These are phyloP conservation scores for Cavia porcellus DNA, from an alignment of 2,113 vertebrate genomes.

Conservation along the genomic window DNA sequence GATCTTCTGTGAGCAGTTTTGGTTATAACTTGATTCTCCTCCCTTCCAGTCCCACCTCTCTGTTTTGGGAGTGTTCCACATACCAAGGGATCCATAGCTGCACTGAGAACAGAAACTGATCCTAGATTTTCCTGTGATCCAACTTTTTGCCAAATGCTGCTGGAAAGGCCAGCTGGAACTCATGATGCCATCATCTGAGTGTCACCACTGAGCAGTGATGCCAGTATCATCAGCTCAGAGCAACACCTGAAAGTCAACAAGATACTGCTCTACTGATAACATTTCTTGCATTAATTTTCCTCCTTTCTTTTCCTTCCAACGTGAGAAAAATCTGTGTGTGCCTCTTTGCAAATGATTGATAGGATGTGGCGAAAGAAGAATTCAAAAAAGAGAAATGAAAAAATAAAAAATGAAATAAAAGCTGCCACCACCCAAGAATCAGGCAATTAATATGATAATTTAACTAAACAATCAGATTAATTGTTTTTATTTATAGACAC, in stretches of 20 bases:
- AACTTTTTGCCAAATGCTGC: background rate
- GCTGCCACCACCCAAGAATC: background rate
- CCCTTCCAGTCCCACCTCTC: too few species aligned
- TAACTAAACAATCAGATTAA: background rate
- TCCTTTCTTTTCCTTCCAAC: background rate
- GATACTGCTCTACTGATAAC: too few species aligned
- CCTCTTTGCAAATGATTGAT: background rate
- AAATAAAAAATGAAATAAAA: too few species aligned
- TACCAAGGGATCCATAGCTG: too few species aligned
- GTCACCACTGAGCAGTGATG: too few species aligned
- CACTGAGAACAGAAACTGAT: background rate
- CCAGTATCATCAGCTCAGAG: background rate
- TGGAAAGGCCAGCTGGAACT: background rate
- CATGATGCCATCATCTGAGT: background rate
- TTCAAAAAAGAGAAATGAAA: background rate
- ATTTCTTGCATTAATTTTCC: too few species aligned
- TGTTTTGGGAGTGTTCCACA: background rate
- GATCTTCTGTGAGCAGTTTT: background rate
- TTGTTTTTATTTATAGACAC: slow-evolving; percentile 15
- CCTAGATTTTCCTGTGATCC: background rate
- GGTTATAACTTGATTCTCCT: background rate
- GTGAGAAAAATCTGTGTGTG: background rate
- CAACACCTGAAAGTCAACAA: background rate
- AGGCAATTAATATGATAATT: background rate
- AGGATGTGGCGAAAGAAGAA: background rate